phyloP scores from a whole-genome alignment of 2,888 invertebrate species.

The Orchestes rusci region DNA sequence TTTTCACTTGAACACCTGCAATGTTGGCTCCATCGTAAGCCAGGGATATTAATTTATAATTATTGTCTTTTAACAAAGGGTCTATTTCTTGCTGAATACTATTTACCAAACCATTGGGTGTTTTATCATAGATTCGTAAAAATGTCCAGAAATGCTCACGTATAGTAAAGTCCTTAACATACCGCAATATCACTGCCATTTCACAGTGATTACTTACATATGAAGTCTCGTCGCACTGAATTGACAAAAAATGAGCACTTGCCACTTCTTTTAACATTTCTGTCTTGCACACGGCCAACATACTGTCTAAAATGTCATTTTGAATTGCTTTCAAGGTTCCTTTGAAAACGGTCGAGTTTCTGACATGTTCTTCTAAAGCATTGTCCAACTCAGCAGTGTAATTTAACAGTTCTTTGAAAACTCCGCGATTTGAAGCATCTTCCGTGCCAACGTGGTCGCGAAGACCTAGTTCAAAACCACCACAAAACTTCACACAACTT shows the following conservation, averaged over 20 bases:
- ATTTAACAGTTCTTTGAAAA: neutral
- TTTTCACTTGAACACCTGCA: conserved; percentile 9
- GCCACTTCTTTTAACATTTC: no score
- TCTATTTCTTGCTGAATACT: neutral
- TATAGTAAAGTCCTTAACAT: conserved; percentile 8
- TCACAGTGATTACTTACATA: conserved; percentile 28
- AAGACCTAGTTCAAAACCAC: conserved; percentile 19
- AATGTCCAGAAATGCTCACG: neutral
- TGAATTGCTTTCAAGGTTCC: conserved; percentile 14
- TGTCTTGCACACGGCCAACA: conserved; percentile 34
- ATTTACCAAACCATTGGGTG: conserved; percentile 30
- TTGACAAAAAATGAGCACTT: conserved; percentile 20
- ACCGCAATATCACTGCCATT: conserved; percentile 31
- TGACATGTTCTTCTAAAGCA: conserved; percentile 31
- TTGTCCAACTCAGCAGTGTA: neutral
- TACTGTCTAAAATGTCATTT: conserved; percentile 32
- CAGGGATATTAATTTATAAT: conserved; percentile 11
- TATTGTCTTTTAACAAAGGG: neutral
- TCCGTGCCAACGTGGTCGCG: conserved; percentile 3
- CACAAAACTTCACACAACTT: conserved; percentile 14
- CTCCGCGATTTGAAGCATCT: conserved; percentile 23
- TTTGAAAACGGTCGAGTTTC: conserved; percentile 23
- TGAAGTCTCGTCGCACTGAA: conserved; percentile 33
- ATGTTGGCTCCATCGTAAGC: conserved; percentile 21
- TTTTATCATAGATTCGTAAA: conserved; percentile 22